phyloP scores from a whole-genome alignment of 2,888 invertebrate species.

The Nephrotoma flavescens region DNA sequence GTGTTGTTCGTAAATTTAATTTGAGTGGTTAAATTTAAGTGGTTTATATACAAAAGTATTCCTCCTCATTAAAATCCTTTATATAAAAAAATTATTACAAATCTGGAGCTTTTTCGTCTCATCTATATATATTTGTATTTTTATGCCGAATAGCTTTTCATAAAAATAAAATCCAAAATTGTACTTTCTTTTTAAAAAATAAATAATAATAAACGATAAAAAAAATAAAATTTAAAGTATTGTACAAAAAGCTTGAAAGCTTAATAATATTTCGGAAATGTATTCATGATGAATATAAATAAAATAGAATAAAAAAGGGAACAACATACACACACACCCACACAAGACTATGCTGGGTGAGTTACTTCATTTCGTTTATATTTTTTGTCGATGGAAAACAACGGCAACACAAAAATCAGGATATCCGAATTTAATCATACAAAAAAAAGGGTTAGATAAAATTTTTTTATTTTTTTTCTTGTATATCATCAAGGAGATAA shows the following conservation, averaged over 20 bases:
- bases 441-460: neutral
- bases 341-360: neutral
- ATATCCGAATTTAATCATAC: neutral
- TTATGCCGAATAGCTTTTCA: neutral
- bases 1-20: neutral
- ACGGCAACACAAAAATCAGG: neutral
- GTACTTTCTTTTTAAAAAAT: neutral
- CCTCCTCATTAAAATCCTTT: neutral
- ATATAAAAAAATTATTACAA: neutral
- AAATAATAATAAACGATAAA: neutral
- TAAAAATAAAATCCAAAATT: neutral
- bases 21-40: neutral
- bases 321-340: neutral
- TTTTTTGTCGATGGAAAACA: neutral
- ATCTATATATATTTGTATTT: neutral
- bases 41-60: neutral
- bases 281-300: neutral
- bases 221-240: neutral
- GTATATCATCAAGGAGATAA: neutral
- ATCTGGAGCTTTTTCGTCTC: neutral
- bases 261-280: neutral
- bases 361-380: neutral
- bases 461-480: neutral
- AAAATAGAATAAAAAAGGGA: neutral
- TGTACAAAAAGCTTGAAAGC: neutral